Evolutionary conservation across 2,113 vertebrate genomes (phyloP), one percentile per base, ranked within the genome.

Genomic region (Chaetura pelagica): DNA sequence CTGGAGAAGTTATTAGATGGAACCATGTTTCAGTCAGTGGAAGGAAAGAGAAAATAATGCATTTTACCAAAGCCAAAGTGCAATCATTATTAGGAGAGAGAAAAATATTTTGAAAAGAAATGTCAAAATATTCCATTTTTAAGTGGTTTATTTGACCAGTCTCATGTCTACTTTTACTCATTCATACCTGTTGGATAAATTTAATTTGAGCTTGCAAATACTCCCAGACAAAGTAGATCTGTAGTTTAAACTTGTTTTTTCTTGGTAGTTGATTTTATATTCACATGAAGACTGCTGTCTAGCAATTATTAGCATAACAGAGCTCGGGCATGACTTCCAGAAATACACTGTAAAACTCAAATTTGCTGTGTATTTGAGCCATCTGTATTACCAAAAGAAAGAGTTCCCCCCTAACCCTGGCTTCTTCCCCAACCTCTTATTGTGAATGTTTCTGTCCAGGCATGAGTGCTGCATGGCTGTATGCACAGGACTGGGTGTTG

Each of bases 401-500:
- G 10, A 51, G 4, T 21, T 1, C 5, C 4, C 67, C 21, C 23
- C 11, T 58, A 15, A 3, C 51, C 10, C 38, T 71, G 42, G 14
- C 16, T 83, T 67, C 20, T 67, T 8, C 15, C 34, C 4, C 15
- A n/a, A 2, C 15, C 9, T 63, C 22, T 59, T n/a, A 12, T 6
- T 19, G 5, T 10, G 49, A 20, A 27, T 48, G 32, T 23, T 84
- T 85, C 52, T 79, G 6, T 72, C 18, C 20, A 4, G 3, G 8
- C 11, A 11, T 9, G 51, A 74, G 15, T 12, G n/a, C 22, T 34
- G 12, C 19, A 9, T 40, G 9, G 2, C 1, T 21, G 3, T 42
- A 3, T 51, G 23, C 1, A 4, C 48, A 22, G 24, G 13, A 24
- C 4, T 38, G 4, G 5, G 2, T 57, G 10, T 11, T 0, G 2